phyloP scores from a whole-genome alignment of 2,797 vertebrate species.

The Takifugu rubripes region DNA sequence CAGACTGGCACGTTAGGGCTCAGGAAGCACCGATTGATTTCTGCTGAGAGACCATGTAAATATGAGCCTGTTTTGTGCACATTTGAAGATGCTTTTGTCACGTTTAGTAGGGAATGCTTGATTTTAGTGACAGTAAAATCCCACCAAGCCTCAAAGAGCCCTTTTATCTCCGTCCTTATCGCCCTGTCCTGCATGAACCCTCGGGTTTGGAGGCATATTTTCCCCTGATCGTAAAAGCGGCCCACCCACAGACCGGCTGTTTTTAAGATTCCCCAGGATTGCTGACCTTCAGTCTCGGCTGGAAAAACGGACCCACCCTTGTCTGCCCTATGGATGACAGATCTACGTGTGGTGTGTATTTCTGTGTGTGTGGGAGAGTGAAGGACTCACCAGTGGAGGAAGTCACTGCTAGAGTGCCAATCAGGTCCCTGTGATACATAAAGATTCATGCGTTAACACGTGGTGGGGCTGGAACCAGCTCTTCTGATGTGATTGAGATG shows the following conservation, averaged over 20 bases:
- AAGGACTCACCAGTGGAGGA: slow-evolving; percentile 77
- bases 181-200: background rate
- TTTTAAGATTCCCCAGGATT: slow-evolving; percentile 40
- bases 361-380: slow-evolving; percentile 5
- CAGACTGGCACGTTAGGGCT: too few relatives aligned
- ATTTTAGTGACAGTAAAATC: too few relatives aligned
- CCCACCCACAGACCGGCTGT: slow-evolving; percentile 34
- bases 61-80: too few relatives aligned
- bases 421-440: slow-evolving; percentile 77
- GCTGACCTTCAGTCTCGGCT: slow-evolving; percentile 27
- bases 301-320: slow-evolving; percentile 38
- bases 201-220: slow-evolving; percentile 15
- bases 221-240: slow-evolving; percentile 39
- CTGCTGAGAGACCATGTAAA: too few relatives aligned
- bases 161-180: background rate
- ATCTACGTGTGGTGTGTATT: slow-evolving; percentile 1
- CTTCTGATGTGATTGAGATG: background rate
- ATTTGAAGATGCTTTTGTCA: too few relatives aligned
- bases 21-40: too few relatives aligned
- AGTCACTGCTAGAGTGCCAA: slow-evolving; percentile 75
- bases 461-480: slow-evolving; percentile 6
- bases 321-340: slow-evolving; percentile 15
- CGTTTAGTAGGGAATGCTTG: too few relatives aligned
- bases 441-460: slow-evolving; percentile 63
- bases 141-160: too few relatives aligned